These are phyloP conservation scores for Drosophila arawakana DNA, from an alignment of 1,140 invertebrate species.

Conservation along the genomic window DNA sequence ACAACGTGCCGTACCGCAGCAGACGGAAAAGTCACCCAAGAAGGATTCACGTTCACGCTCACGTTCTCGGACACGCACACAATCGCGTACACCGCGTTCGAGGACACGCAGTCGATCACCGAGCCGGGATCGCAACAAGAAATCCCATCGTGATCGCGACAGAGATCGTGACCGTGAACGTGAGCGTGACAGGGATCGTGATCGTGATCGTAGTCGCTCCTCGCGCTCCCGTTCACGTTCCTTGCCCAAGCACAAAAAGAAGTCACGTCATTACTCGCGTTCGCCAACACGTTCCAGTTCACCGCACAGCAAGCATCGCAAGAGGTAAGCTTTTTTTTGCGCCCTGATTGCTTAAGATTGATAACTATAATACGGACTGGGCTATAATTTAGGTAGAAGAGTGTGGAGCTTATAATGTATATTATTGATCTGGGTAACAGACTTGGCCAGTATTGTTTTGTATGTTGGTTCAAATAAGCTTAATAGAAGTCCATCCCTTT, in stretches of 20 bases:
- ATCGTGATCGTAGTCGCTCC: constrained; percentile 73
- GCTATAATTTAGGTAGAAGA: no score
- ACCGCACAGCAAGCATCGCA: constrained; percentile 80
- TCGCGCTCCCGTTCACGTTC: constrained; percentile 84
- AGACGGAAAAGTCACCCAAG: constrained; percentile 72
- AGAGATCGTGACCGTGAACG: constrained; percentile 39
- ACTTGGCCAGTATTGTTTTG: no score
- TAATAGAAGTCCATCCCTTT: no score
- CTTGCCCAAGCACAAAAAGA: constrained; percentile 77
- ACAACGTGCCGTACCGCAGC: constrained; percentile 74
- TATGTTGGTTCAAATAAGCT: no score
- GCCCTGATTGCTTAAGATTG: no score
- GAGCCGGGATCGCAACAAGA: constrained; percentile 84
- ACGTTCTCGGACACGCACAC: constrained; percentile 83
- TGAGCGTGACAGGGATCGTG: constrained; percentile 34
- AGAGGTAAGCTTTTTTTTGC: constrained; percentile 56
- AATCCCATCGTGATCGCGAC: constrained; percentile 63
- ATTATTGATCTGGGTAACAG: no score
- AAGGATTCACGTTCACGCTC: constrained; percentile 77
- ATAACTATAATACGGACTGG: no score
- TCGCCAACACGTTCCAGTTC: constrained; percentile 78
- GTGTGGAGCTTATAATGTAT: no score
- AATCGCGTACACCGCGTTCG: constrained; percentile 78
- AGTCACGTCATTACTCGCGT: constrained; percentile 79
- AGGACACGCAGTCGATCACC: constrained; percentile 70